Evolutionary conservation across 2,113 vertebrate genomes (phyloP).

Genomic region (Neofelis nebulosa): DNA sequence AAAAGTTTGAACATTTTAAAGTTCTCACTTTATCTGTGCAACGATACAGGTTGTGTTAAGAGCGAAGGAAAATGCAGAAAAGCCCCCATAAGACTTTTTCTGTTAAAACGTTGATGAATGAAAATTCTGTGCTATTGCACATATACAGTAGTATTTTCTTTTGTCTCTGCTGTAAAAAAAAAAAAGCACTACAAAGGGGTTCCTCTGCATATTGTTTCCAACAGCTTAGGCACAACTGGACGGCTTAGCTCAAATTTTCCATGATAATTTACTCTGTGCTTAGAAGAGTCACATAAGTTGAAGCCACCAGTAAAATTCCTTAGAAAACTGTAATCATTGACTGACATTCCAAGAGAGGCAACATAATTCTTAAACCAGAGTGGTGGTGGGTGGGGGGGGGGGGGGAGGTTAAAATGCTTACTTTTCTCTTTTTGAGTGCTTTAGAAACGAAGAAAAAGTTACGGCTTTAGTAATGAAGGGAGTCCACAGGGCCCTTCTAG

Average conservation of each 20-base stretch:
- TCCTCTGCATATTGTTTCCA: slow-evolving; percentile 2
- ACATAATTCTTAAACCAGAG: neutral
- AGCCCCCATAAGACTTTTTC: neutral
- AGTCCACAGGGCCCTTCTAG: slow-evolving; percentile 37
- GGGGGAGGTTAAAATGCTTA: slow-evolving; percentile 38
- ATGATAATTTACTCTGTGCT: slow-evolving; percentile 36
- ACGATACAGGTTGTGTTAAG: neutral
- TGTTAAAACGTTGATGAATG: neutral
- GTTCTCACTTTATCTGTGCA: neutral
- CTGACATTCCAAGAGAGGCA: slow-evolving; percentile 7
- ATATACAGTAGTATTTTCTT: neutral
- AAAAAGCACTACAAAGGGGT: neutral
- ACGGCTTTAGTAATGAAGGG: slow-evolving; percentile 14
- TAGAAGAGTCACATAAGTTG: slow-evolving; percentile 32
- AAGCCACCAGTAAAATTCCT: slow-evolving; percentile 45
- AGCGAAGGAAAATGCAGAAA: neutral
- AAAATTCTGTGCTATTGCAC: neutral
- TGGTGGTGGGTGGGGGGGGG: too few species aligned
- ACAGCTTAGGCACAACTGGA: neutral
- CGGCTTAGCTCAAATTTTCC: slow-evolving; percentile 37
- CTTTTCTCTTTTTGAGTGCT: slow-evolving; percentile 48
- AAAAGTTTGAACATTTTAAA: neutral
- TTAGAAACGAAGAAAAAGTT: slow-evolving; percentile 58
- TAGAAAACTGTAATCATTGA: slow-evolving; percentile 17
- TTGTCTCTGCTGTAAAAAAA: neutral